phyloP scores from a whole-genome alignment of 1,140 invertebrate species.

The Choristoneura fumiferana region DNA sequence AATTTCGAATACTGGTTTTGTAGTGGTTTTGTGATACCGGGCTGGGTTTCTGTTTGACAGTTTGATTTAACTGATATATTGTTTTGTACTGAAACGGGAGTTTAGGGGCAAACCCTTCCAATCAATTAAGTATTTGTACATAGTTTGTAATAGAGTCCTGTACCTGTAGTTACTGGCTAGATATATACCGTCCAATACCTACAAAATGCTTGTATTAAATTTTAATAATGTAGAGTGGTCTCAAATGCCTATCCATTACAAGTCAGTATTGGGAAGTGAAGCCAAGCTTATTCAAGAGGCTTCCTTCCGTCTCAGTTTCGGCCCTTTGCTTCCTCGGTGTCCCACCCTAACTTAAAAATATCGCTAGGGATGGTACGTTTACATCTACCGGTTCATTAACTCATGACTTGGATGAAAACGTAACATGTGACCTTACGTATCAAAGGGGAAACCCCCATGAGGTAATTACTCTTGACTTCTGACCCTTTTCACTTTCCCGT shows the following conservation, averaged over 20 bases:
- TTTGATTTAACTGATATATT: conserved; percentile 9
- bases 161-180: background rate
- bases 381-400: too few relatives aligned
- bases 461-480: too few relatives aligned
- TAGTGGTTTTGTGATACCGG: conserved; percentile 5
- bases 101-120: conserved; percentile 10
- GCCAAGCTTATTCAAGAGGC: background rate
- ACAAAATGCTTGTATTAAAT: background rate
- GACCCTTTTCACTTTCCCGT: too few relatives aligned
- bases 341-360: too few relatives aligned
- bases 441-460: too few relatives aligned
- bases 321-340: too few relatives aligned
- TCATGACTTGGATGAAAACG: too few relatives aligned
- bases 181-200: background rate
- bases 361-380: too few relatives aligned
- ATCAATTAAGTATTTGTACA: conserved; percentile 7
- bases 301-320: background rate
- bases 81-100: conserved; percentile 13
- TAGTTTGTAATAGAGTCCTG: conserved; percentile 5
- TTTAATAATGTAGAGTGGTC: too few relatives aligned
- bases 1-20: conserved; percentile 22
- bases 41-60: conserved; percentile 12
- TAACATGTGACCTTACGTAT: too few relatives aligned
- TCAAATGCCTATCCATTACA: too few relatives aligned
- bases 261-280: background rate